These are phyloP conservation scores for Nothocercus julius DNA, from an alignment of 2,113 vertebrate genomes.

Conservation along the genomic window DNA sequence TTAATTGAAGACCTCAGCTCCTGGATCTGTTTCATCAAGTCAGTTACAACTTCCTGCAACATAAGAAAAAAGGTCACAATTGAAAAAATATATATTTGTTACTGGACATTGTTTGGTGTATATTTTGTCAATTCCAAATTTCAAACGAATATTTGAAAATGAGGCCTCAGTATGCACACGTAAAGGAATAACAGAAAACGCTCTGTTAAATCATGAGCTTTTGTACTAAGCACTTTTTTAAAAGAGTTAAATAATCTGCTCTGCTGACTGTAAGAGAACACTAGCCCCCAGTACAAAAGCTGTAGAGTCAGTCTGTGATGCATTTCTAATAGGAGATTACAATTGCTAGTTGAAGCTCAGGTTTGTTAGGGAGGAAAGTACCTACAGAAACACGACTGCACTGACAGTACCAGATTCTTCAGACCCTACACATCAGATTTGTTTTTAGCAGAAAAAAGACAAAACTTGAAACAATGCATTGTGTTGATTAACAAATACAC, in stretches of 20 bases:
- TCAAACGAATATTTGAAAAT: not conserved
- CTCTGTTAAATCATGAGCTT: not conserved
- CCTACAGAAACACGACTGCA: not conserved
- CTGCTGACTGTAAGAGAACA: not conserved
- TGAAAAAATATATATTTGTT: not conserved
- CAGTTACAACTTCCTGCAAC: conserved; percentile 85
- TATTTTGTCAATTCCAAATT: not conserved
- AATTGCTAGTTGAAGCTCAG: not conserved
- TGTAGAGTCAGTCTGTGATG: not conserved
- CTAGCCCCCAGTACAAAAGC: not conserved
- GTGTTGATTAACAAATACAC: not conserved
- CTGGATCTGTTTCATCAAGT: conserved; percentile 91
- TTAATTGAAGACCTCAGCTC: conserved; percentile 83
- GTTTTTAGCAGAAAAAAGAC: not conserved
- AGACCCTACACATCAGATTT: not conserved
- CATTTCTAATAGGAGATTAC: not conserved
- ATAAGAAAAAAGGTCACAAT: not conserved
- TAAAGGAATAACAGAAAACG: not conserved
- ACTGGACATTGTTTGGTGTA: not conserved
- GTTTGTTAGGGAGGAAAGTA: not conserved
- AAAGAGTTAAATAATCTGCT: not conserved
- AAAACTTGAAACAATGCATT: not conserved
- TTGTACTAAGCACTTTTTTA: not conserved
- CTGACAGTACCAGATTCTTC: not conserved
- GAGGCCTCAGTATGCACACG: not conserved